phyloP scores from a whole-genome alignment of 2,888 invertebrate genomes.

The Psylliodes chrysocephalus region DNA sequence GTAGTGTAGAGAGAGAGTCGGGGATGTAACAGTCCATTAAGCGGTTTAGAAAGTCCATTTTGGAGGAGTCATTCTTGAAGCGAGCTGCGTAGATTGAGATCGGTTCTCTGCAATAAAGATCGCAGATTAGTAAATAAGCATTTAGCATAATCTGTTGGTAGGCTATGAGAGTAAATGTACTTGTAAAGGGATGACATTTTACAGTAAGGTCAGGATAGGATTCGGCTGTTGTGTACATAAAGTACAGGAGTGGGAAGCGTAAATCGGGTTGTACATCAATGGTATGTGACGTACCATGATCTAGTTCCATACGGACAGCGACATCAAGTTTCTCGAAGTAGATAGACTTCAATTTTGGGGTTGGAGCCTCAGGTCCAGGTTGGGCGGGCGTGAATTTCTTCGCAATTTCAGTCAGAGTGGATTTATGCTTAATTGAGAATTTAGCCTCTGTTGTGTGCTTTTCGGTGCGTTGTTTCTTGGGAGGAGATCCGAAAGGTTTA shows the following conservation, averaged over 20 bases:
- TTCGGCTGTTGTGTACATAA: background rate
- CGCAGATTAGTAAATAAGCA: background rate
- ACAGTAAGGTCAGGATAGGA: background rate
- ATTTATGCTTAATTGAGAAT: background rate
- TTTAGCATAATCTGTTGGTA: background rate
- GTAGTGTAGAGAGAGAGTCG: too few species aligned
- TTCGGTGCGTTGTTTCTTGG: too few species aligned
- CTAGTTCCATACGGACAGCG: background rate
- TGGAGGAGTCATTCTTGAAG: too few species aligned
- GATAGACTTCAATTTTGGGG: background rate
- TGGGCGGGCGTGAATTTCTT: background rate
- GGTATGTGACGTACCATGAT: background rate
- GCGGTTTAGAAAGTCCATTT: too few species aligned
- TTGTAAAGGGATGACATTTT: background rate
- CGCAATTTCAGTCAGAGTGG: background rate
- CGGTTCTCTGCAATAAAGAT: background rate
- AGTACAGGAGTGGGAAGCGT: background rate
- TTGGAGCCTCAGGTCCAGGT: background rate
- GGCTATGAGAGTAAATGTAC: background rate
- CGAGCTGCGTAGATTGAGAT: too few species aligned
- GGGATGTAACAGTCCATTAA: too few species aligned
- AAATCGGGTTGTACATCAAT: background rate
- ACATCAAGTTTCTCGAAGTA: background rate
- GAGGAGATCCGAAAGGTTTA: too few species aligned
- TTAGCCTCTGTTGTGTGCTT: background rate